Conservation (phyloP, 2,888 invertebrate species). For the Acleris holmiana region DNA sequence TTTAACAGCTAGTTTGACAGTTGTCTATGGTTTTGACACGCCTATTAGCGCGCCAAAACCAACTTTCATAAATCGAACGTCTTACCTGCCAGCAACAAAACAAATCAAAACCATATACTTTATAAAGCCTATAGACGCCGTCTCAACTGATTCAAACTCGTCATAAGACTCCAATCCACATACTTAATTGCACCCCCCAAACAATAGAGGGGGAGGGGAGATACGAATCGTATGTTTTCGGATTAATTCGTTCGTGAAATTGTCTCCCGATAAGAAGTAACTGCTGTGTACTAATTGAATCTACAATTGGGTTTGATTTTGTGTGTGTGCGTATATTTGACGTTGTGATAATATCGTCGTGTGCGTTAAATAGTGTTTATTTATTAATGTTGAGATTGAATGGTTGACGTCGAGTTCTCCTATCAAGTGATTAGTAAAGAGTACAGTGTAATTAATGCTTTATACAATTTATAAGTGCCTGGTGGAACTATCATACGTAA, state of each 20-base stretch:
- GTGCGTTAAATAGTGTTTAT: conserved; percentile 32
- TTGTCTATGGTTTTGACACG: no score
- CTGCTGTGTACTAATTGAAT: conserved; percentile 83
- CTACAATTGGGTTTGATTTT: conserved; percentile 82
- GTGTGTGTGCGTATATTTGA: conserved; percentile 59
- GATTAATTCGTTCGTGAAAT: conserved; percentile 85
- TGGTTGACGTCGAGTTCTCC: neutral
- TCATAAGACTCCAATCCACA: conserved; percentile 56
- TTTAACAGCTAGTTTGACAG: no score
- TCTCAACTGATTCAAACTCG: conserved; percentile 46
- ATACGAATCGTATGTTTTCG: conserved; percentile 83
- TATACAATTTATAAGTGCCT: no score
- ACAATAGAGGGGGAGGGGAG: conserved; percentile 70
- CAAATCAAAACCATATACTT: neutral
- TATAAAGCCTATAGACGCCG: conserved; percentile 5
- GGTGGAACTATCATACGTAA: no score
- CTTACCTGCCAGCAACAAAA: neutral
- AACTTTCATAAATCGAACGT: no score
- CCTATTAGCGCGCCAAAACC: no score
- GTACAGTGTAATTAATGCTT: no score
- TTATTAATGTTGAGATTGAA: conserved; percentile 10
- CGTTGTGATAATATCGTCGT: conserved; percentile 39
- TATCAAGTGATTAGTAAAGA: conserved; percentile 1
- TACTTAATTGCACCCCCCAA: conserved; percentile 75
- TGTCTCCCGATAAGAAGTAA: conserved; percentile 84